These are phyloP conservation scores for Rotaria sp. DNA, from an alignment of 2,888 invertebrate genomes.

Conservation along the genomic window DNA sequence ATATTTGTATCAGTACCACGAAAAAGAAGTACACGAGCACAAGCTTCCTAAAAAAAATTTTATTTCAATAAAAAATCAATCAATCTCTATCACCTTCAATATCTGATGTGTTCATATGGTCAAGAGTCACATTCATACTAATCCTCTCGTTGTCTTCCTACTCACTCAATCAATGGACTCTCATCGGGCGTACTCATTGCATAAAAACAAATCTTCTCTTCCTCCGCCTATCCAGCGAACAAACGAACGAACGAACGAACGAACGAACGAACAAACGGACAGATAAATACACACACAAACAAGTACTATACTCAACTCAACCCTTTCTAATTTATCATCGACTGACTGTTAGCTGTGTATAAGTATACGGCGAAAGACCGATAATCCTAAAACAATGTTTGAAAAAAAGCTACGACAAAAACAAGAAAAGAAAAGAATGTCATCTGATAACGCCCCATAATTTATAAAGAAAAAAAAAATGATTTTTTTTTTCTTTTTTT, in stretches of 20 bases:
- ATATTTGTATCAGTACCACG: conserved; percentile 86
- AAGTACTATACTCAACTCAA: background rate
- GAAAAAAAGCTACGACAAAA: background rate
- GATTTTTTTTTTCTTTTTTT: background rate
- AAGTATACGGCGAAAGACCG: background rate
- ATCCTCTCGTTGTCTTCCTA: background rate
- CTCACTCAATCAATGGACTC: background rate
- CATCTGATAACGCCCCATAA: background rate
- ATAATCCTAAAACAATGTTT: conserved; percentile 27
- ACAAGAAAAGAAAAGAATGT: background rate
- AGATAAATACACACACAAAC: background rate
- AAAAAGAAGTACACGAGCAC: conserved; percentile 80
- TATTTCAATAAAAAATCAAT: no score
- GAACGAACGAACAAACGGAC: background rate
- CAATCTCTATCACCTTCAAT: background rate
- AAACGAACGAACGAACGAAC: background rate
- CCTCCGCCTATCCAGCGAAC: background rate
- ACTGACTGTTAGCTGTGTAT: background rate
- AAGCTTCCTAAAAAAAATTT: conserved; percentile 52
- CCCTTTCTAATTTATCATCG: background rate
- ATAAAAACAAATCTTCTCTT: background rate
- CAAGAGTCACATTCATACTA: background rate
- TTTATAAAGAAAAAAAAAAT: background rate
- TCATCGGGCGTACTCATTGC: background rate
- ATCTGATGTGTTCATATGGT: background rate